Evolutionary conservation across 2,888 invertebrate species (phyloP), one percentile per base, ranked within the genome.

Genomic region (Lycia hirtaria): DNA sequence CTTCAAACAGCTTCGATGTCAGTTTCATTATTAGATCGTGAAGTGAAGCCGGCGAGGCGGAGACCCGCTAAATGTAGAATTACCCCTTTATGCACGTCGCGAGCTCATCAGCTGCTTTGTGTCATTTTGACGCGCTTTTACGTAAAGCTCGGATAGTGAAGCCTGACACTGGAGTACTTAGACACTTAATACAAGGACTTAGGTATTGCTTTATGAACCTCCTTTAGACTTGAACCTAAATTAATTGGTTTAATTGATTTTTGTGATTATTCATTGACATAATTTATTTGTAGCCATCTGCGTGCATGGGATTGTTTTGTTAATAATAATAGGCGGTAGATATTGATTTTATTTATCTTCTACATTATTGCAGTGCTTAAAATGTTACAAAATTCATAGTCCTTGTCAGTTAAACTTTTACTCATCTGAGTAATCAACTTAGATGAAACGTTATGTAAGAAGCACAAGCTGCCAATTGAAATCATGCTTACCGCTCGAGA

Each of bases 51-150:
- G 12, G 14, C 24, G 2, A n/a, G 41, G 2, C n/a, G 17, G 3
- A 3, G 10, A 10, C 4, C 4, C 15, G 26, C 1, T 5, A 26
- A 5, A 17, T 41, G 41, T 10, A 17, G 17, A 17, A 26, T 5
- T 15, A 26, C 41, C 41, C 26, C 1, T 38, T 17, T 10, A 14
- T 19, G 19, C 38, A 24, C 14, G 40, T 40, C 12, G 17, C 17
- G 41, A 15, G 17, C 41, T 41, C 41, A 28, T 41, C 41, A 41
- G 26, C 26, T 1, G 41, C 41, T 17, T 38, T 38, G 38, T 41
- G 41, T 7, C 12, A 40, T 14, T 22, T 20, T 40, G 7, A 22
- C 2, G 22, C 2, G 14, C 5, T 35, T 17, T 19, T 12, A 30
- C 30, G 30, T 30, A 12, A n/a, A 4, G 17, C 26, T 6, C 24